A percentile compares a stretch with the other conserved stretches of the same genome.
Evolutionary conservation across 2,888 invertebrate genomes (phyloP).

Genomic region (Tholera decimalis): DNA sequence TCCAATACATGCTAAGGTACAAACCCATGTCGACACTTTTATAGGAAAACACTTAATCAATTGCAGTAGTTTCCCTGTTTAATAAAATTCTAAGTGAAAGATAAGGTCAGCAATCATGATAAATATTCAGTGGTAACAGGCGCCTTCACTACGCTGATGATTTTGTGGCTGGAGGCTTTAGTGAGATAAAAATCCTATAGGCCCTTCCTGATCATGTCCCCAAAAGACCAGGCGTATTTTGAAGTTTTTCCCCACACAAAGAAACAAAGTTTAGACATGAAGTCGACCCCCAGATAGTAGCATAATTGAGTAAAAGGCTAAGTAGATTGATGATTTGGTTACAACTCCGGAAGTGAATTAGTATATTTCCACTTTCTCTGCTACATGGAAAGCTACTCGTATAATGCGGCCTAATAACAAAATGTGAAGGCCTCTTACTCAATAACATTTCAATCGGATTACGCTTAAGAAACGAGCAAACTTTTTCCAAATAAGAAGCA

Average conservation of each 20-base stretch:
- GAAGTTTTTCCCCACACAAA: too few species aligned
- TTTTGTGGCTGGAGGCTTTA: too few species aligned
- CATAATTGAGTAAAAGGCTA: neutral
- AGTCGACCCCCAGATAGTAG: too few species aligned
- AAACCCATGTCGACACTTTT: constrained; percentile 11
- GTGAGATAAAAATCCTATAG: too few species aligned
- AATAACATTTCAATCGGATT: constrained; percentile 15
- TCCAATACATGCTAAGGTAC: neutral
- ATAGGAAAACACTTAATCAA: constrained; percentile 14
- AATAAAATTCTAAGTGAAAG: constrained; percentile 8
- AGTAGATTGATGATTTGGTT: too few species aligned
- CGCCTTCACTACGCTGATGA: neutral
- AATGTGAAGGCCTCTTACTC: constrained; percentile 39
- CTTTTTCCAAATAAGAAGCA: neutral
- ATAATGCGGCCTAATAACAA: constrained; percentile 9
- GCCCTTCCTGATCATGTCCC: too few species aligned
- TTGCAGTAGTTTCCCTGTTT: constrained; percentile 4
- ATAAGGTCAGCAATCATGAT: neutral
- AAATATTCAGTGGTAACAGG: neutral
- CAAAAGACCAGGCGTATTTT: too few species aligned
- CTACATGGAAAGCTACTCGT: constrained; percentile 19
- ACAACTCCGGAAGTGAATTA: constrained; percentile 23
- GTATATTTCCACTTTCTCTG: constrained; percentile 32
- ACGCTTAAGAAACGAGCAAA: neutral
- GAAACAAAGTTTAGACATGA: too few species aligned